Conservation (phyloP, 1,140 invertebrate species). For the Leptinotarsa texana region DNA sequence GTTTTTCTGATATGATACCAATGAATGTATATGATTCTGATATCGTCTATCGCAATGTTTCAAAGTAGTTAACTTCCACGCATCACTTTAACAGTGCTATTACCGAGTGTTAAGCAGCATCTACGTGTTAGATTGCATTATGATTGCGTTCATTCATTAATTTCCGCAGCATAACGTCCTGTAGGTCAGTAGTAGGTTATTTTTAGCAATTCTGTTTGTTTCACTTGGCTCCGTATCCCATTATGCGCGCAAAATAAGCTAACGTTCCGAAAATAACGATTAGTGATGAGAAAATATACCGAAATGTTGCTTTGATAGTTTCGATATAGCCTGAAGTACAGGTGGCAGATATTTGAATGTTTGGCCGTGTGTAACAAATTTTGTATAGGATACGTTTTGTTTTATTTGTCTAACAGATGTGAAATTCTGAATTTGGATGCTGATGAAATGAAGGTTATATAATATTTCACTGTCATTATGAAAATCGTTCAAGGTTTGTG, state of each 20-base stretch:
- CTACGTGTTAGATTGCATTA: not conserved
- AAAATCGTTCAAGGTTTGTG: too few species aligned
- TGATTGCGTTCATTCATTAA: slow-evolving; percentile 12
- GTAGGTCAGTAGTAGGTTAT: slow-evolving; percentile 14
- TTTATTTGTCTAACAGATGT: too few species aligned
- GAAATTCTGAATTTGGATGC: too few species aligned
- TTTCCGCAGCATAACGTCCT: slow-evolving; percentile 11
- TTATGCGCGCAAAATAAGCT: not conserved
- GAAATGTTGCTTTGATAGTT: not conserved
- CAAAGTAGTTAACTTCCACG: not conserved
- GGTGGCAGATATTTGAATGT: not conserved
- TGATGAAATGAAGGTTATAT: too few species aligned
- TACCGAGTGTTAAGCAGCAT: not conserved
- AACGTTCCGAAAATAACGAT: not conserved
- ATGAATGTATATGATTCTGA: too few species aligned
- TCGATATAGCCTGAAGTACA: not conserved
- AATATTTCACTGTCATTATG: too few species aligned
- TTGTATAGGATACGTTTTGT: too few species aligned
- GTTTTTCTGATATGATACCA: too few species aligned
- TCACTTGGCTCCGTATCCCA: not conserved
- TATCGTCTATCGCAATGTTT: too few species aligned
- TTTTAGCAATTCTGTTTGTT: not conserved
- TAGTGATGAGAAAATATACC: not conserved
- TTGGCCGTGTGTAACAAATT: not conserved
- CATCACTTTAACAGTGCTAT: not conserved